Evolutionary conservation across 1,140 invertebrate species (phyloP), one percentile per base, ranked within the genome.

Genomic region (Latrodectus geometricus): DNA sequence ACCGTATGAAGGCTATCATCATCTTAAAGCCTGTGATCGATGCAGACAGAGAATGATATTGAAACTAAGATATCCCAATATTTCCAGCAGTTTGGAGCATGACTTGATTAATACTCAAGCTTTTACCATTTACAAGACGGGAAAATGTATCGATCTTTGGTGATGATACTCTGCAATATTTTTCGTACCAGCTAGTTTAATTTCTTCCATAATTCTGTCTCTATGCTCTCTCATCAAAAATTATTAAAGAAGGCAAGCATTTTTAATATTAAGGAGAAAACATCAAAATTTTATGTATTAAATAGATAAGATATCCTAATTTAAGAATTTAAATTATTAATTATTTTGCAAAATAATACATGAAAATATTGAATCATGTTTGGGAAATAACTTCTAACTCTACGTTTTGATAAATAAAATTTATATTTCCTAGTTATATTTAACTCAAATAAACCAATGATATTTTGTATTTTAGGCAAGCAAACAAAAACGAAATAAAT

Each of bases 21-120:
- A 23, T 20, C 74, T 56, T 56, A 76, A 76, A 76, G 54, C 52
- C 9, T 11, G 74, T 48, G 35, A 66, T 78, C 61, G 61, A 78
- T 78, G 4, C 23, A 77, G 76, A 78, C 76, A 65, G 50, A 21
- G 74, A 49, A 78, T 68, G 61, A 49, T 49, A 15, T 68, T n/a
- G 76, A 66, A 78, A 56, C 56, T 68, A 68, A 78, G 76, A 78
- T 78, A 48, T 78, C 76, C 61, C 76, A 78, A 78, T 78, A 78
- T 78, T 78, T 78, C 35, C 76, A 78, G 76, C 35, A 54, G 61
- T 78, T 78, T 68, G 76, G 23, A 78, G 66, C 21, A n/a, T 54
- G 56, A 65, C 76, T 78, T 78, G 76, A 78, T 78, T 78, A 78
- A 78, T 78, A 78, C 76, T 78, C 65, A 78, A 78, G 52, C 56